Evolutionary conservation across 1,140 invertebrate genomes (phyloP).

Genomic region (Ylistrum balloti): DNA sequence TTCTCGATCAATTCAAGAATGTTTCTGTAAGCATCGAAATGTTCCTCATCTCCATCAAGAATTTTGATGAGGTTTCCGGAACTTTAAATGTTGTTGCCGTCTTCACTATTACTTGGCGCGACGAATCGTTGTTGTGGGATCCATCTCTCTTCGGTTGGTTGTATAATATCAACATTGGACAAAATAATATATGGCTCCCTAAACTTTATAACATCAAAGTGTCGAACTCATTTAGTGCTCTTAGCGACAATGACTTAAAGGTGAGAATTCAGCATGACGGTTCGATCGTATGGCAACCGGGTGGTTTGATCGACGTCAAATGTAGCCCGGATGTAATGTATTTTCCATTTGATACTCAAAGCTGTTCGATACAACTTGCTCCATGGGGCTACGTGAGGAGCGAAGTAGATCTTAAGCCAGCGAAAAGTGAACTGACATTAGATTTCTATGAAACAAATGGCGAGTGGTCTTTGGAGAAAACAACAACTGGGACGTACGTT

Average conservation of each 20-base stretch:
- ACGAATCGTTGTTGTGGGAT: constrained; percentile 42
- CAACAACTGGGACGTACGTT: neutral
- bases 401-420: constrained; percentile 43
- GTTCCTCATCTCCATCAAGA: constrained; percentile 51
- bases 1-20: neutral
- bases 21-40: constrained; percentile 50
- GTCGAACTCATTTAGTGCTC: constrained; percentile 41
- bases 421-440: neutral
- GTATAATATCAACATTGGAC: constrained; percentile 42
- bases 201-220: constrained; percentile 45
- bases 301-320: constrained; percentile 49
- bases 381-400: constrained; percentile 53
- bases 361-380: constrained; percentile 46
- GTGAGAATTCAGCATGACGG: constrained; percentile 50
- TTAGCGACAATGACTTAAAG: constrained; percentile 44
- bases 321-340: constrained; percentile 51
- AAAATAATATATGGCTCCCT: constrained; percentile 52
- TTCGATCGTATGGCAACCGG: constrained; percentile 48
- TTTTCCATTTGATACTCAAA: constrained; percentile 58
- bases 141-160: neutral
- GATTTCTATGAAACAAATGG: constrained; percentile 43
- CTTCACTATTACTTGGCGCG: constrained; percentile 50
- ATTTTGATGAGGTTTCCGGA: constrained; percentile 46
- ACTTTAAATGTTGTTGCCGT: constrained; percentile 50
- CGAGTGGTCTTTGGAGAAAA: constrained; percentile 1